These are phyloP conservation scores for Dinocampus coccinellae DNA, from an alignment of 2,888 invertebrate genomes.

Conservation along the genomic window DNA sequence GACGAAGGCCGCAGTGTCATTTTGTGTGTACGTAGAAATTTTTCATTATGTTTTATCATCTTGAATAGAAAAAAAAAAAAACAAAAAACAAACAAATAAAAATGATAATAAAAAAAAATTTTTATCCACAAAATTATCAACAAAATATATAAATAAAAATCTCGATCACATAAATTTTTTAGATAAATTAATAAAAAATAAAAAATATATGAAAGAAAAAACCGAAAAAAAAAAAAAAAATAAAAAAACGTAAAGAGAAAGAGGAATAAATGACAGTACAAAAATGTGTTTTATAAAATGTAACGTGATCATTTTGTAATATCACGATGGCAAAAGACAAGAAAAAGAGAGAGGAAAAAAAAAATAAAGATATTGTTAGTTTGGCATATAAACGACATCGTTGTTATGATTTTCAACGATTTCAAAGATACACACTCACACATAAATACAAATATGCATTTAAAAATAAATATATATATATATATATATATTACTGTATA, in stretches of 20 bases:
- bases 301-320: conserved; percentile 29
- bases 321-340: conserved; percentile 13
- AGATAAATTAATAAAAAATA: background rate
- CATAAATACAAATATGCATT: background rate
- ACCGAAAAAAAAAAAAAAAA: background rate
- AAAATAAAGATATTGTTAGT: conserved; percentile 27
- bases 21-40: background rate
- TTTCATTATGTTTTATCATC: background rate
- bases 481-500: background rate
- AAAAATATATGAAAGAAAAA: too few species aligned
- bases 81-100: background rate
- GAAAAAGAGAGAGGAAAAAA: too few species aligned
- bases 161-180: too few species aligned
- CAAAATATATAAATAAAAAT: background rate
- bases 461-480: background rate
- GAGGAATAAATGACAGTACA: background rate
- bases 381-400: conserved; percentile 22
- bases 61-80: background rate
- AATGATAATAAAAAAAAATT: too few species aligned
- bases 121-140: too few species aligned
- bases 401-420: conserved; percentile 50
- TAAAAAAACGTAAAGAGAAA: too few species aligned
- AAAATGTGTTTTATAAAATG: conserved; percentile 2
- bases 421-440: background rate
- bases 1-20: background rate